Evolutionary conservation across 2,113 vertebrate species (phyloP), one percentile per base, ranked within the genome.

Genomic region (Crotalus helleri): DNA sequence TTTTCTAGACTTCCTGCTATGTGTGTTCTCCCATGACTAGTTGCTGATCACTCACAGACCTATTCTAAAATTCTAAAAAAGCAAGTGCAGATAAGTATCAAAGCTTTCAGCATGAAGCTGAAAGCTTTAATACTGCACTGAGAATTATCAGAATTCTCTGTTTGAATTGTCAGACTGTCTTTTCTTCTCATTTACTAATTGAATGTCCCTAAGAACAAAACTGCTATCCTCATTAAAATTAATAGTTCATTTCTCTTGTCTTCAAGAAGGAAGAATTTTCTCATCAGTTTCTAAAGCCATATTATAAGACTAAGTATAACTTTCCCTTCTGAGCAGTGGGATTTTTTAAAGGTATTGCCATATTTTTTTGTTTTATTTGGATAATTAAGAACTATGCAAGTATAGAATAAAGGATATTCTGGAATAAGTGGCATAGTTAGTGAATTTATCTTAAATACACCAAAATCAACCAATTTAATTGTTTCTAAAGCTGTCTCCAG

Each of bases 181-280:
- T 91, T 89, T 69, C 87, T 69, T 94, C 92, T 94, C 58, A 92
- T 96, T 95, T 91, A 15, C 89, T 91, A 87, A 86, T 4, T 94
- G 93, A 92, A 87, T 85, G 91, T 55, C 88, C 57, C 90, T 4
- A 44, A 23, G 92, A 90, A 88, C 81, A 91, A 91, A 94, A 91
- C 13, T 92, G 39, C 94, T 58, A 87, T 92, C 64, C 26, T 24
- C 19, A 90, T 95, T 94, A n/a, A 11, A 29, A 74, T 46, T 46
- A 61, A 58, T 55, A 3, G 11, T 59, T 90, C 58, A 94, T 6
- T 54, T 61, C 12, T 95, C 58, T 94, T 95, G 51, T 61, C 90
- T 93, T 91, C 91, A 85, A 46, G 89, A 51, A 90, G 64, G 90
- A 91, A 64, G 90, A 26, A 4, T 53, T 87, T 89, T 54, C 19